Evolutionary conservation across 2,888 invertebrate genomes (phyloP).

Genomic region (Bombylius major): DNA sequence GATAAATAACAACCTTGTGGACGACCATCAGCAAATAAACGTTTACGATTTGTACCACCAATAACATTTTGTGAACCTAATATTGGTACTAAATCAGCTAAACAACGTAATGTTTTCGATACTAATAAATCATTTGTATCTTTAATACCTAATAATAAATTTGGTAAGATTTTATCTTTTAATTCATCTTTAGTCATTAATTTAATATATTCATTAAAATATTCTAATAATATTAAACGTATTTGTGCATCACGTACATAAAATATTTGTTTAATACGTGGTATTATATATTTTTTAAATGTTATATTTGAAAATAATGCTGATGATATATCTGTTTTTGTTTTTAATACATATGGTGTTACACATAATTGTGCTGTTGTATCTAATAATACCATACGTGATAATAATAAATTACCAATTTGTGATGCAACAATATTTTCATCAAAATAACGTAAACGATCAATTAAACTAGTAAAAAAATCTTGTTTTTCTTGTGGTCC

Average conservation of each 20-base stretch:
- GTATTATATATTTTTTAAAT: conserved; percentile 63
- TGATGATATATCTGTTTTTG: conserved; percentile 39
- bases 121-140: conserved; percentile 77
- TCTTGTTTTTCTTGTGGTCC: conserved; percentile 58
- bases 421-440: conserved; percentile 73
- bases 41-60: conserved; percentile 66
- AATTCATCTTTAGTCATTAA: conserved; percentile 65
- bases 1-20: conserved; percentile 39
- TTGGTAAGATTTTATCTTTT: conserved; percentile 68
- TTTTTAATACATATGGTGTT: conserved; percentile 38
- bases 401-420: conserved; percentile 62
- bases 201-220: conserved; percentile 63
- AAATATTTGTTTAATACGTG: conserved; percentile 66
- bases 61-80: conserved; percentile 76
- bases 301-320: conserved; percentile 55
- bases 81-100: conserved; percentile 75
- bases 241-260: conserved; percentile 75
- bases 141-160: conserved; percentile 75
- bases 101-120: conserved; percentile 61
- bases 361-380: conserved; percentile 52
- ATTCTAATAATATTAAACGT: conserved; percentile 60
- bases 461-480: conserved; percentile 62
- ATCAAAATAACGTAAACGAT: conserved; percentile 57
- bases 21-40: conserved; percentile 74
- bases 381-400: conserved; percentile 75